Conservation (phyloP, 2,113 vertebrate genomes). For the Echinops telfairi region DNA sequence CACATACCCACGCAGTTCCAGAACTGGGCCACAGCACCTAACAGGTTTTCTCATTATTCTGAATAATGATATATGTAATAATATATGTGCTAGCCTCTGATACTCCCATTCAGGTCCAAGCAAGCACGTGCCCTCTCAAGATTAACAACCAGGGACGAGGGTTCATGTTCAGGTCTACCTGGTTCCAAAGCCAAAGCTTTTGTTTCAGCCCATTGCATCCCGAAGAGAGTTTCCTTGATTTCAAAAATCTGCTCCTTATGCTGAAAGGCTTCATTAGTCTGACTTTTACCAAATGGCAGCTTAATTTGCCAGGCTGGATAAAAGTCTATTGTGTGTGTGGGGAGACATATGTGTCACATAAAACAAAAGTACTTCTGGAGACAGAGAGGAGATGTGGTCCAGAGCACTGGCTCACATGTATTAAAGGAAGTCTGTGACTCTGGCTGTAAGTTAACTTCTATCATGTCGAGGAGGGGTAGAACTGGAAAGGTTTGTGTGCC, state of each 20-base stretch:
- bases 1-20: neutral
- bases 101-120: neutral
- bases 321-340: constrained; percentile 21
- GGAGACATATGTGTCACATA: constrained; percentile 12
- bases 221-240: neutral
- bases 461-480: neutral
- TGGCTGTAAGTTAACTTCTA: constrained; percentile 6
- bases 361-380: constrained; percentile 42
- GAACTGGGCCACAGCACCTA: neutral
- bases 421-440: neutral
- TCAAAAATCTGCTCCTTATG: neutral
- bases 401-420: neutral
- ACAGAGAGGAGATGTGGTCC: constrained; percentile 42
- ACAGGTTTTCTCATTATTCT: neutral
- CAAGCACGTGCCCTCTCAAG: neutral
- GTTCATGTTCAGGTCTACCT: neutral
- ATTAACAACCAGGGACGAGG: neutral
- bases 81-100: neutral
- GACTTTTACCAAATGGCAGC: neutral
- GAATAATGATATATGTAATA: neutral
- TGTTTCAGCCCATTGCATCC: neutral
- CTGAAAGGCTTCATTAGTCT: neutral
- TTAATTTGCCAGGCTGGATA: neutral
- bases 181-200: neutral
- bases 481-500: neutral